Percentiles rank a stretch among this genome's conserved stretches.
Conservation (phyloP, 2,113 vertebrate genomes). For the Aspiorhynchus laticeps region DNA sequence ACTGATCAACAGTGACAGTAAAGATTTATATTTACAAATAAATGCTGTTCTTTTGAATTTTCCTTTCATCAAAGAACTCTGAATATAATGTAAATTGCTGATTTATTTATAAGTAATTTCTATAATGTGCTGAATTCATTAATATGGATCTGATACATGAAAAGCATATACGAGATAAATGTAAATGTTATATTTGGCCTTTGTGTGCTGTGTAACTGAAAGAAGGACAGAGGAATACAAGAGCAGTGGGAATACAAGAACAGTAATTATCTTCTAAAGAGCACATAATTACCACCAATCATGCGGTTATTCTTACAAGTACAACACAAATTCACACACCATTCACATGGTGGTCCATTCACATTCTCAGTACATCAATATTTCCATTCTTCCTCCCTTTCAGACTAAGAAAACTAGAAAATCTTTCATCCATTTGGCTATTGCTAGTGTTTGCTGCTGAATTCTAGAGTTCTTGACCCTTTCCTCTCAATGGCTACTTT, state of each 20-base stretch:
- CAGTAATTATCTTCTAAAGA: constrained; percentile 13
- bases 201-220: neutral
- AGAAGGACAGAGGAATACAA: neutral
- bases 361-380: constrained; percentile 1
- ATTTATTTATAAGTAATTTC: constrained; percentile 42
- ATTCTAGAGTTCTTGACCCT: constrained; percentile 67
- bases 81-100: neutral
- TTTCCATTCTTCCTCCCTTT: neutral
- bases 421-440: constrained; percentile 51
- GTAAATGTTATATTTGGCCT: neutral
- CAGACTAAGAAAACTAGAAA: neutral
- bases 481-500: constrained; percentile 56
- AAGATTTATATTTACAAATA: too few relatives aligned
- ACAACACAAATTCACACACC: neutral
- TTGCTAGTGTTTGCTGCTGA: constrained; percentile 61
- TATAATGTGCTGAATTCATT: constrained; percentile 51
- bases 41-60: neutral
- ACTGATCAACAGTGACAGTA: too few relatives aligned
- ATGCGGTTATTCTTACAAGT: neutral
- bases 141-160: neutral
- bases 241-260: neutral
- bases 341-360: neutral
- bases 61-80: neutral
- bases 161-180: constrained; percentile 15
- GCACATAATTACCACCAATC: neutral